Base-by-base conservation (phyloP, 2,888 invertebrate species). In the Neuroscelio doddi region DNA sequence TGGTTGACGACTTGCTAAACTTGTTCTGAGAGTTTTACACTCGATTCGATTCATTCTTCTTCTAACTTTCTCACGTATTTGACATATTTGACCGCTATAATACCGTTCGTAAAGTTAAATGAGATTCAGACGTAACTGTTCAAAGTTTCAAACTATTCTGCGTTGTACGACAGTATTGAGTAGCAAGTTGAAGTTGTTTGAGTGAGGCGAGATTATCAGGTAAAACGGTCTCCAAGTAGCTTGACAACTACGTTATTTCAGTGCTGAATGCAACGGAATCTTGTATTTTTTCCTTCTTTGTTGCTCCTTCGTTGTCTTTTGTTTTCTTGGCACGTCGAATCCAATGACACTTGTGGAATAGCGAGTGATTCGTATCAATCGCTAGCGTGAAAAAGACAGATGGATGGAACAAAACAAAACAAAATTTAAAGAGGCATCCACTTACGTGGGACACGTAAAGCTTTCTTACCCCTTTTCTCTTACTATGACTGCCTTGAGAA, bases 241-340 rank as follows among this genome's bases (percentile, higher is more conserved):
- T 57, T 34, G 29, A 44, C 38, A 46, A 39, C 59, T 41, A 45
- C 41, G 42, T 41, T 52, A 32, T 26, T 52, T 12, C 59, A 42
- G 51, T 14, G 47, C 17, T 21, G 59, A 36, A 42, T 38, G 51
- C 47, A 21, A 44, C 36, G 14, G 46, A 24, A 55, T 46, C 51
- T 39, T 44, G 27, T 51, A 32, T 49, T 50, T 62, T 55, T 34
- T 51, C 38, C 59, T 36, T 38, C 10, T 39, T 51, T 49, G 32
- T 32, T 29, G 21, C 42, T 55, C 27, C 29, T 46, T 50, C 46
- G 17, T 34, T 56, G 59, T 49, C 46, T 52, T 66, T 63, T 59
- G 57, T 58, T 68, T 68, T 70, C 70, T 57, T 66, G 51, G 64
- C 70, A 66, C 68, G 70, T 63, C 61, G 68, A 55, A 49, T 64